These are phyloP conservation scores for Macaria notata DNA, from an alignment of 2,888 invertebrate genomes.

Conservation along the genomic window DNA sequence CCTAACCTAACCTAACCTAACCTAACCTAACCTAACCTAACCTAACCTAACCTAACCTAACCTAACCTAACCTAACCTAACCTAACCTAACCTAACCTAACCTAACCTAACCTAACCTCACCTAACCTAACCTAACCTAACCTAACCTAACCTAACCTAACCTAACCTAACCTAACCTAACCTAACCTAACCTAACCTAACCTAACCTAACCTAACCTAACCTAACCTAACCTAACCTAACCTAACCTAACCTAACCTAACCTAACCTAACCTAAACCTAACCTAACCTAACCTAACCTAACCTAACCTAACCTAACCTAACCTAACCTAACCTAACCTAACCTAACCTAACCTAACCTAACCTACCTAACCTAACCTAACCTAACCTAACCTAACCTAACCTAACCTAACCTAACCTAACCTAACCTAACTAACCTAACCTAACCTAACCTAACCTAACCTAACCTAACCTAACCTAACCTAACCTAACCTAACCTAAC, in stretches of 20 bases:
- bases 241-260: constrained; percentile 6
- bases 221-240: constrained; percentile 6
- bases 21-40: constrained; percentile 1
- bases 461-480: constrained; percentile 31
- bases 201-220: constrained; percentile 6
- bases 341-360: constrained; percentile 26
- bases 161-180: constrained; percentile 6
- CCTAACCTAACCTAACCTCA: constrained; percentile 5
- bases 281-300: constrained; percentile 5
- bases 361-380: too few species aligned
- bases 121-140: constrained; percentile 6
- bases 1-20: constrained; percentile 2
- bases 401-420: constrained; percentile 30
- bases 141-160: constrained; percentile 6
- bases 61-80: constrained; percentile 6
- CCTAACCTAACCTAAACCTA: too few species aligned
- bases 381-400: constrained; percentile 29
- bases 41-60: constrained; percentile 4
- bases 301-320: constrained; percentile 18
- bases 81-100: constrained; percentile 6
- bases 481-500: constrained; percentile 27
- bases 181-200: constrained; percentile 6
- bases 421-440: constrained; percentile 36
- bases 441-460: constrained; percentile 36
- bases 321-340: constrained; percentile 28